phyloP scores from a whole-genome alignment of 2,888 invertebrate species.

The Chaetogeoica ovagalla region DNA sequence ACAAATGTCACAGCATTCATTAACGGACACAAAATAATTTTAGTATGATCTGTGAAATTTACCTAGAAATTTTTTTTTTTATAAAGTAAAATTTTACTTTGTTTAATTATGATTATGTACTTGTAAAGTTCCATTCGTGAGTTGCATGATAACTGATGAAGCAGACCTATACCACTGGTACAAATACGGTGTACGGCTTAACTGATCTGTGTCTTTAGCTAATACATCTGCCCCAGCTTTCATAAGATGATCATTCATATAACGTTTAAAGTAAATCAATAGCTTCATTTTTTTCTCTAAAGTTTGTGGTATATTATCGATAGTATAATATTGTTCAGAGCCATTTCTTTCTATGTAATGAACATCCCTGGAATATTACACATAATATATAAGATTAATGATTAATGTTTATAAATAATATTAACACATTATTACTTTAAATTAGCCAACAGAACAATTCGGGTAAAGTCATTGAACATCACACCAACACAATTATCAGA shows the following conservation, averaged over 20 bases:
- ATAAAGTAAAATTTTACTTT: not conserved
- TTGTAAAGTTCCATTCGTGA: constrained; percentile 96
- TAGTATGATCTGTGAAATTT: constrained; percentile 97
- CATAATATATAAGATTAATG: too few relatives aligned
- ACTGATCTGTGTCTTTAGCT: constrained; percentile 80
- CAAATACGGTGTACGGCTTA: constrained; percentile 91
- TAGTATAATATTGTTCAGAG: constrained; percentile 86
- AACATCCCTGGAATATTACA: constrained; percentile 71
- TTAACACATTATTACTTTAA: constrained; percentile 70
- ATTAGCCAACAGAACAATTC: constrained; percentile 88
- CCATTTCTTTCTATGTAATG: constrained; percentile 95
- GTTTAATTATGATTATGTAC: constrained; percentile 62
- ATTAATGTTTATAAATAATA: not conserved
- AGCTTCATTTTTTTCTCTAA: constrained; percentile 95
- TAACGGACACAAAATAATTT: constrained; percentile 95
- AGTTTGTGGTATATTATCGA: constrained; percentile 75
- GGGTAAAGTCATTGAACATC: constrained; percentile 96
- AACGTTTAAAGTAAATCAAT: constrained; percentile 92
- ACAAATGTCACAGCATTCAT: constrained; percentile 98
- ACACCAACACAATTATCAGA: constrained; percentile 98
- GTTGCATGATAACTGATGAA: constrained; percentile 95
- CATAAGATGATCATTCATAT: constrained; percentile 95
- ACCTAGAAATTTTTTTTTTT: constrained; percentile 69
- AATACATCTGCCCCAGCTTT: constrained; percentile 85
- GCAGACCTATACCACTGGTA: constrained; percentile 96